Conservation (phyloP, 2,113 vertebrate species). For the Tachuris rubrigastra region DNA sequence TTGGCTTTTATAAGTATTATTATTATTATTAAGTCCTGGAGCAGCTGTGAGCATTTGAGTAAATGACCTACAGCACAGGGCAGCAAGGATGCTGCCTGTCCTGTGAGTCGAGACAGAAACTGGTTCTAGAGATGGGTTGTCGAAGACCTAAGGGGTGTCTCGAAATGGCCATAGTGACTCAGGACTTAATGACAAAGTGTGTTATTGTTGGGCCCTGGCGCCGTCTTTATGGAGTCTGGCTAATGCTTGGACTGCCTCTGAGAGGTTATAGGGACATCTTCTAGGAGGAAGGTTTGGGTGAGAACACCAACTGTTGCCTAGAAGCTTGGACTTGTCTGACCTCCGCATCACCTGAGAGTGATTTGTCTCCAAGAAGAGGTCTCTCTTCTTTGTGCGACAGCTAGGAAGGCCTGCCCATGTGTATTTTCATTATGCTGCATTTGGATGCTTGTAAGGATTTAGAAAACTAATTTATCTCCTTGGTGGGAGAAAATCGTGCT, state of each 20-base stretch:
- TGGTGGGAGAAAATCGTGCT: not conserved
- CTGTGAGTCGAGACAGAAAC: not conserved
- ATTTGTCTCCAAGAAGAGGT: not conserved
- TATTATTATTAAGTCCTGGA: not conserved
- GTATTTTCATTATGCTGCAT: not conserved
- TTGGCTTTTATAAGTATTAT: not conserved
- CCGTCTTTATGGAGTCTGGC: not conserved
- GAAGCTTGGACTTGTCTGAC: not conserved
- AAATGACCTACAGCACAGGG: not conserved
- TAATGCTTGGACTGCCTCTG: not conserved
- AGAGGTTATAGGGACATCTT: not conserved
- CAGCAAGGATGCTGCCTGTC: not conserved
- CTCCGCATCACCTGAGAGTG: not conserved
- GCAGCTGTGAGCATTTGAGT: not conserved
- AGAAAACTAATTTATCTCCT: not conserved
- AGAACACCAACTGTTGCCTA: not conserved
- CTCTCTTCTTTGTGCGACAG: not conserved
- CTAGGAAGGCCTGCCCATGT: not conserved
- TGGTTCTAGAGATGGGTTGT: not conserved
- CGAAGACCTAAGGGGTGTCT: not conserved
- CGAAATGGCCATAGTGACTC: not conserved
- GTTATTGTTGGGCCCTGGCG: rapidly evolving
- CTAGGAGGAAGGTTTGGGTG: not conserved
- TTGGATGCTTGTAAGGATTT: not conserved
- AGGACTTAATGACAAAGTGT: not conserved